phyloP scores from a whole-genome alignment of 2,113 vertebrate genomes.

The Tonatia bakeri region DNA sequence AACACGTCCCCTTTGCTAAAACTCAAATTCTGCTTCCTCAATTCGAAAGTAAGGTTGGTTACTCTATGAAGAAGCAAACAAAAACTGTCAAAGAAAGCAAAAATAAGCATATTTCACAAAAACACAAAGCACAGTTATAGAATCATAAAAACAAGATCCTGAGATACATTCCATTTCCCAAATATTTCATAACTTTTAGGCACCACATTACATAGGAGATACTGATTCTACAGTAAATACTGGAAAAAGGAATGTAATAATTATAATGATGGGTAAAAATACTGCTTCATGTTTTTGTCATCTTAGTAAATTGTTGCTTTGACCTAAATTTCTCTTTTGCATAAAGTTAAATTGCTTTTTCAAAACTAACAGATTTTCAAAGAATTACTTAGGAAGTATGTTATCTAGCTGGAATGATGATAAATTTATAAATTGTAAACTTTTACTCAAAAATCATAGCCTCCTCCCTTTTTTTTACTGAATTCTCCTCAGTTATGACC shows the following conservation, averaged over 20 bases:
- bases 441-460: background rate
- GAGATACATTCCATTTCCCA: background rate
- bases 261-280: slow-evolving; percentile 14
- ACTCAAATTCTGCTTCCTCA: background rate
- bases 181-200: background rate
- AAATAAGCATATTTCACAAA: slow-evolving; percentile 19
- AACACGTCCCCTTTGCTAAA: slow-evolving; percentile 53
- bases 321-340: slow-evolving; percentile 18
- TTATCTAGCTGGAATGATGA: background rate
- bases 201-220: background rate
- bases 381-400: background rate
- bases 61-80: slow-evolving; percentile 19
- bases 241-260: slow-evolving; percentile 55
- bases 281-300: slow-evolving; percentile 52
- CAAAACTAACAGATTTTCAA: background rate
- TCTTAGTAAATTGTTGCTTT: slow-evolving; percentile 28
- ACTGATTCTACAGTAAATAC: slow-evolving; percentile 52
- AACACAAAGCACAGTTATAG: slow-evolving; percentile 24
- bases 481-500: background rate
- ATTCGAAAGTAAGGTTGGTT: slow-evolving; percentile 22
- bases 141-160: slow-evolving; percentile 54
- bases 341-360: background rate
- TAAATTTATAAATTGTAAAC: background rate
- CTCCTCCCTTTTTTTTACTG: background rate
- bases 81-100: slow-evolving; percentile 44